Conservation (phyloP, 2,797 vertebrate species). For the Dromococcyx pavoninus region DNA sequence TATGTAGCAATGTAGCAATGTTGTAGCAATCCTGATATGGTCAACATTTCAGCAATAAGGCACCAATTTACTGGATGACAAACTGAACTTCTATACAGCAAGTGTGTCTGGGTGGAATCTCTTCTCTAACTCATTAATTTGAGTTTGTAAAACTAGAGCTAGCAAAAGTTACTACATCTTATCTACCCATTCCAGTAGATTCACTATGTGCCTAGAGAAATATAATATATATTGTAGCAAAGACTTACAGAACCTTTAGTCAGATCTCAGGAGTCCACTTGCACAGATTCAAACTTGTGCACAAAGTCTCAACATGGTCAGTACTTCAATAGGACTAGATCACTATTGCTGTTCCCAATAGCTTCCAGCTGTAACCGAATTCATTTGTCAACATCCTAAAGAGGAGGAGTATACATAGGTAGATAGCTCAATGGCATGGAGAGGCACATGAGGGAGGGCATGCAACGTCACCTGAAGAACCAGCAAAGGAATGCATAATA, state of each 20-base stretch:
- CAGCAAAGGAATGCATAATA: neutral
- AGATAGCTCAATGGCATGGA: neutral
- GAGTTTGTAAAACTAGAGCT: neutral
- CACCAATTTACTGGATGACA: neutral
- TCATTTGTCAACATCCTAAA: neutral
- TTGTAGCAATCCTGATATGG: too few relatives aligned
- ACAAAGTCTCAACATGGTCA: neutral
- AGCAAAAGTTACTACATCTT: neutral
- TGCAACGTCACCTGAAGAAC: neutral
- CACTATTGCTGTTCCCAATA: neutral
- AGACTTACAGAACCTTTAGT: neutral
- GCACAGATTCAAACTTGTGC: neutral
- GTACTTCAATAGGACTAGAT: neutral
- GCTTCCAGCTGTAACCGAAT: neutral
- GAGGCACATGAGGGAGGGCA: neutral
- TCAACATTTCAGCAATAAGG: neutral
- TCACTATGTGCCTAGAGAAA: neutral
- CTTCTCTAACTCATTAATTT: neutral
- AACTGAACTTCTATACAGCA: neutral
- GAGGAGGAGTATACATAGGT: neutral
- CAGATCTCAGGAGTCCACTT: neutral
- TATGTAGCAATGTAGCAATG: neutral
- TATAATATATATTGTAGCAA: neutral
- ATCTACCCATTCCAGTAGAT: neutral
- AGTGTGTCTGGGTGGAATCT: neutral